Base-by-base conservation (phyloP, 2,113 vertebrate species). In the Aleadryas rufinucha region DNA sequence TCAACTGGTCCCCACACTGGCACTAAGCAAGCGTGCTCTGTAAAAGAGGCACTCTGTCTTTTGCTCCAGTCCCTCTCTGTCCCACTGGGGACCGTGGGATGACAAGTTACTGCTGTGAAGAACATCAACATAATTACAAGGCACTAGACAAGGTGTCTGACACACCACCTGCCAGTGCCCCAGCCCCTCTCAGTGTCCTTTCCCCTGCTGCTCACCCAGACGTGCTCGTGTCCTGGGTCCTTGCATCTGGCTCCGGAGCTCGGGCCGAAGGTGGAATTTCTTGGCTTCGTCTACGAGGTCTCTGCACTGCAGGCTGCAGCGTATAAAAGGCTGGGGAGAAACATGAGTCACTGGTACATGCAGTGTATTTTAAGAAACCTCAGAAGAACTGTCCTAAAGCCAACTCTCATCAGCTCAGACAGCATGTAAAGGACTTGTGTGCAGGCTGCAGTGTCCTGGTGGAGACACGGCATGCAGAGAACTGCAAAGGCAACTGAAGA, bases 231-330 rank as follows among this genome's bases (percentile, higher is more conserved):
- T 99, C 96, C 99, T 98, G 59, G 99, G 99, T 77, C 99, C 99
- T 87, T 99, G 99, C 99, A 99, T 99, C 94, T 99, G 99, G 93
- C 99, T 99, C 66, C 99, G 98, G 59, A 99, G 98, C 96, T 99
- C 99, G 0, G 99, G 99, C 52, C 99, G 98, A 91, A 99, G 97
- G 89, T 99, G 99, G 96, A 99, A 99, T 96, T 99, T 99, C 98
- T 99, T 99, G 50, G 99, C 99, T 98, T 99, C 99, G 7, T 99
- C 99, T 11, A 99, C 99, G 1, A 99, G 98, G 97, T 99, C 99
- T 97, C 99, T 98, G 97, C 99, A 99, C 39, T 99, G 99, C 94
- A 99, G 98, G 87, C 99, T 99, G 94, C 99, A 99, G 68, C 98
- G 99, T 84, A 99, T 99, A 47, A 99, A 98, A 78, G 99, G 99